phyloP scores from a whole-genome alignment of 2,113 vertebrate genomes.

The Microtus richardsoni region DNA sequence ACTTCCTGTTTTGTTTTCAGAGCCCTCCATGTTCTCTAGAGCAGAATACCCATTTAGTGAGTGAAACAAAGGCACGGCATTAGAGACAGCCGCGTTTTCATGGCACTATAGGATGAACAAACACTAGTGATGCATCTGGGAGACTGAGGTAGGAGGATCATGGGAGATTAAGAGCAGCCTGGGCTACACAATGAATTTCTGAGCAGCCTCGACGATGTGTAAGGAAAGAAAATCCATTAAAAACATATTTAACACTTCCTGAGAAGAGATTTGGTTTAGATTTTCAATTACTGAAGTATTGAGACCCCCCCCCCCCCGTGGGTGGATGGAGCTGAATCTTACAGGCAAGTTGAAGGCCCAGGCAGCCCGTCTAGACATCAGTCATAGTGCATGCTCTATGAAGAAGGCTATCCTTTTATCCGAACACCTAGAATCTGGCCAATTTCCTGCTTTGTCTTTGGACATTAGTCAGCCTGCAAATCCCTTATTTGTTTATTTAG shows the following conservation, averaged over 20 bases:
- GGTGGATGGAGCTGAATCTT: slow-evolving; percentile 38
- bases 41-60: not conserved
- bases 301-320: not conserved
- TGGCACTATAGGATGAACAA: slow-evolving; percentile 32
- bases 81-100: slow-evolving; percentile 43
- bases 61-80: slow-evolving; percentile 19
- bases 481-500: slow-evolving; percentile 68
- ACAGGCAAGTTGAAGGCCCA: slow-evolving; percentile 29
- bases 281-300: slow-evolving; percentile 40
- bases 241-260: not conserved
- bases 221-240: not conserved
- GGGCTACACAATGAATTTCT: not conserved
- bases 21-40: not conserved
- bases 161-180: not conserved
- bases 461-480: slow-evolving; percentile 72
- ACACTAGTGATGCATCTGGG: not conserved
- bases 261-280: slow-evolving; percentile 15
- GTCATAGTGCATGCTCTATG: slow-evolving; percentile 17
- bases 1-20: not conserved
- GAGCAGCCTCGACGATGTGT: not conserved
- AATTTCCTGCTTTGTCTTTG: slow-evolving; percentile 67
- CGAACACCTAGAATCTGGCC: slow-evolving; percentile 67
- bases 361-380: not conserved
- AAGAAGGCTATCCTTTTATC: slow-evolving; percentile 65
- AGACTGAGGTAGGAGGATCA: not conserved